Conservation (phyloP, 1,140 invertebrate species). For the Laodelphax striatellus region DNA sequence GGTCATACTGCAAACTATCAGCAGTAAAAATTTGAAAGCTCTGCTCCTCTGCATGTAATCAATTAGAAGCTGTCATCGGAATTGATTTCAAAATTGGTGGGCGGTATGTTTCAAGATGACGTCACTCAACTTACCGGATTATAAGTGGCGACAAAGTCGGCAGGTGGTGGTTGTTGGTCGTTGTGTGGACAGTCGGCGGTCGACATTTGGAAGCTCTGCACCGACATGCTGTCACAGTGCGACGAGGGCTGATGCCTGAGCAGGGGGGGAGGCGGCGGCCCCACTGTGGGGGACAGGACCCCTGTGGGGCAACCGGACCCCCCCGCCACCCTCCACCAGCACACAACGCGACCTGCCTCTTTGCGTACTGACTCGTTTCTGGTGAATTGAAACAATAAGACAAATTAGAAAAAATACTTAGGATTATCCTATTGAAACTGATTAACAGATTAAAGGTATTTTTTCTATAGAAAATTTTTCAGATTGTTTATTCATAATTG, state of each 20-base stretch:
- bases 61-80: too few relatives aligned
- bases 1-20: too few relatives aligned
- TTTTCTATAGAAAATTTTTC: too few relatives aligned
- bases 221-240: slow-evolving; percentile 24
- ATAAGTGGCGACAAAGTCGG: slow-evolving; percentile 26
- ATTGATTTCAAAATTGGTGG: too few relatives aligned
- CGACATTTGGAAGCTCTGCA: slow-evolving; percentile 25
- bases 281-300: not conserved
- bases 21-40: too few relatives aligned
- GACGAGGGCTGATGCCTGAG: slow-evolving; percentile 20
- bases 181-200: slow-evolving; percentile 20
- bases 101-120: not conserved
- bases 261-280: not conserved
- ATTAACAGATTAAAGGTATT: not conserved
- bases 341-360: slow-evolving; percentile 30
- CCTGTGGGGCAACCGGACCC: slow-evolving; percentile 8
- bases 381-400: too few relatives aligned
- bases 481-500: too few relatives aligned
- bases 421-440: not conserved
- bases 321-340: slow-evolving; percentile 16
- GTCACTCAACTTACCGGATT: slow-evolving; percentile 21
- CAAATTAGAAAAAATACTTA: not conserved
- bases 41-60: too few relatives aligned
- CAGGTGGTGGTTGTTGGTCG: slow-evolving; percentile 14
- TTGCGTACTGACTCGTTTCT: slow-evolving; percentile 31